Conservation (phyloP, 2,113 vertebrate genomes). For the Mastomys coucha region DNA sequence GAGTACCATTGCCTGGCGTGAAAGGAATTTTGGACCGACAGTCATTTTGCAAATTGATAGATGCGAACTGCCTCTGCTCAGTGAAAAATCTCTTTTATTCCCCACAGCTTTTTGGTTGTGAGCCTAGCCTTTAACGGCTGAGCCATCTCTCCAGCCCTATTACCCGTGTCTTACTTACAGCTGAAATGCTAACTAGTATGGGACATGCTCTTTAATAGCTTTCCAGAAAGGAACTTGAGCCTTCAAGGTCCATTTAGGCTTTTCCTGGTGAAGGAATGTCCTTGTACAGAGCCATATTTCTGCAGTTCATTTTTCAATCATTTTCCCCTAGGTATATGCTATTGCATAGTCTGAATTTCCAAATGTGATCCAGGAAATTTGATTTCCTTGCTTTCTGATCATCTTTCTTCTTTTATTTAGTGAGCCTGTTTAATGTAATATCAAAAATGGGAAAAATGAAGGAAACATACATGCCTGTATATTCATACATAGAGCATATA, state of each 20-base stretch:
- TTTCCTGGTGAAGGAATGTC: constrained; percentile 53
- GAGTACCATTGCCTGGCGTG: neutral
- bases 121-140: neutral
- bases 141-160: neutral
- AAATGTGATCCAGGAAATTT: constrained; percentile 20
- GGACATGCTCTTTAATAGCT: constrained; percentile 46
- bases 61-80: constrained; percentile 3
- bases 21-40: constrained; percentile 51
- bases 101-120: constrained; percentile 13
- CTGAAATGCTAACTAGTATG: constrained; percentile 33
- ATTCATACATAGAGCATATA: neutral
- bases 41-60: constrained; percentile 52
- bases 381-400: constrained; percentile 24
- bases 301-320: constrained; percentile 39
- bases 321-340: constrained; percentile 11
- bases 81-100: constrained; percentile 51
- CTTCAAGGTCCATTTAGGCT: constrained; percentile 38
- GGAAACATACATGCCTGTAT: neutral
- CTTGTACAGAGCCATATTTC: constrained; percentile 12
- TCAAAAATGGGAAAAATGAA: neutral
- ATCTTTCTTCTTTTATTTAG: constrained; percentile 39
- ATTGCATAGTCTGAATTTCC: neutral
- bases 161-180: constrained; percentile 50
- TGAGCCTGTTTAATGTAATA: constrained; percentile 6
- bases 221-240: constrained; percentile 63